phyloP scores from a whole-genome alignment of 2,113 vertebrate species.

The Paradisaea rubra region DNA sequence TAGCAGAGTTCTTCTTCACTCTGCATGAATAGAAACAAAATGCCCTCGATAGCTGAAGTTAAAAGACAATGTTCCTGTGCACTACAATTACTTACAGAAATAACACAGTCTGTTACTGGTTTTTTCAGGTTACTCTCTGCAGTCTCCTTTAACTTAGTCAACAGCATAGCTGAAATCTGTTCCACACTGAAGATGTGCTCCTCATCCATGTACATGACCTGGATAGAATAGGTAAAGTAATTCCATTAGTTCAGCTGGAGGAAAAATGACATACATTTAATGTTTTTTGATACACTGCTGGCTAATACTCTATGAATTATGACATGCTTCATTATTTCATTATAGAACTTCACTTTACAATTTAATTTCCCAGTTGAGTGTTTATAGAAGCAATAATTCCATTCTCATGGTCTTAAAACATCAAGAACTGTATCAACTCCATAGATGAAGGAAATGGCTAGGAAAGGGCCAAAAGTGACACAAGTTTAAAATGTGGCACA shows the following conservation, averaged over 20 bases:
- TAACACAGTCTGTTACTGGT: slow-evolving; percentile 81
- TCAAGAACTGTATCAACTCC: background rate
- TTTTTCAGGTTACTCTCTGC: slow-evolving; percentile 80
- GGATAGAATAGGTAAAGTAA: background rate
- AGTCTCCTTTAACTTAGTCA: slow-evolving; percentile 81
- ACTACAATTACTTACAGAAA: slow-evolving; percentile 76
- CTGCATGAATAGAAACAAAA: background rate
- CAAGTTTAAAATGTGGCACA: background rate
- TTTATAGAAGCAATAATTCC: background rate
- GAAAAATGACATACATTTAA: background rate
- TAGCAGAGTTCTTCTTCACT: background rate
- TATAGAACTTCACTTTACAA: background rate
- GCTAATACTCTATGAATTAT: background rate
- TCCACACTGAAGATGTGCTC: slow-evolving; percentile 77
- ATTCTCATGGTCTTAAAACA: background rate
- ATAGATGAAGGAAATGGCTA: background rate
- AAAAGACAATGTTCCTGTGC: background rate
- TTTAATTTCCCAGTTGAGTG: background rate
- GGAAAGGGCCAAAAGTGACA: background rate
- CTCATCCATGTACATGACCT: slow-evolving; percentile 83
- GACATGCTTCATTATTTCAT: background rate
- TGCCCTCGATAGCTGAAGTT: background rate
- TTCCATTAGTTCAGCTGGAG: background rate
- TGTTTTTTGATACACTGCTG: background rate
- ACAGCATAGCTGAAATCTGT: slow-evolving; percentile 80